A percentile compares a stretch with the other conserved stretches of the same genome.
Evolutionary conservation across 2,888 invertebrate species (phyloP).

Genomic region (Drosophila nr. medialis): DNA sequence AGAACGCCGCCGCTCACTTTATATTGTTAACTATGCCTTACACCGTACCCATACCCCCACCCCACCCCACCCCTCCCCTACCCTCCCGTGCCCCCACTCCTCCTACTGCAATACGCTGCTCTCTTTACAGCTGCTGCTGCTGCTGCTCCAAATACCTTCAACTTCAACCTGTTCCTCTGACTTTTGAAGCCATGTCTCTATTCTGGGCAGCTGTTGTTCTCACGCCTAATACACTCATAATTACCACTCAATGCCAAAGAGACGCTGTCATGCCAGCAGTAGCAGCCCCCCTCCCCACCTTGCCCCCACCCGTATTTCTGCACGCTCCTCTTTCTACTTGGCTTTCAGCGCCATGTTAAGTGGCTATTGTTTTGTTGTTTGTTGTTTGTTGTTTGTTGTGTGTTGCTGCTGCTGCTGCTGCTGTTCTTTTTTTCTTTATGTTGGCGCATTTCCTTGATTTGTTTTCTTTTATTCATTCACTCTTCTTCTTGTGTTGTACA

Average conservation of each 20-base stretch:
- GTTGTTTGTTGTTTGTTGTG: not conserved
- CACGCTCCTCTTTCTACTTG: constrained; percentile 15
- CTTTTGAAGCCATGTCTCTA: constrained; percentile 24
- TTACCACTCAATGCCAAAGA: constrained; percentile 50
- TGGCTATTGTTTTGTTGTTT: constrained; percentile 50
- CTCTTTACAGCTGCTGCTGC: not conserved
- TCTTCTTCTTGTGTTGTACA: constrained; percentile 22
- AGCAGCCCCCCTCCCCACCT: not conserved
- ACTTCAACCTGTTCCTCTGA: constrained; percentile 57
- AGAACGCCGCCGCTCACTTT: constrained; percentile 43
- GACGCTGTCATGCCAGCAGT: constrained; percentile 30
- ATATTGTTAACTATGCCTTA: constrained; percentile 37
- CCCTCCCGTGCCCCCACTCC: not conserved
- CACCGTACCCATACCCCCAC: not conserved
- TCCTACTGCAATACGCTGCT: not conserved
- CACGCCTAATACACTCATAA: constrained; percentile 59
- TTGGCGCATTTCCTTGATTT: constrained; percentile 55
- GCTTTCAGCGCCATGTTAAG: constrained; percentile 53
- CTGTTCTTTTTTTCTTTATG: constrained; percentile 27
- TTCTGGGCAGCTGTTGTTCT: constrained; percentile 44
- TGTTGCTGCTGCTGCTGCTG: not conserved
- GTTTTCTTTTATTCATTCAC: constrained; percentile 18
- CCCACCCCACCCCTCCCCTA: not conserved
- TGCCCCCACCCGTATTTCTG: not conserved
- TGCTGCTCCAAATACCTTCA: constrained; percentile 56